Conservation (phyloP, 2,113 vertebrate species). For the Pica pica region DNA sequence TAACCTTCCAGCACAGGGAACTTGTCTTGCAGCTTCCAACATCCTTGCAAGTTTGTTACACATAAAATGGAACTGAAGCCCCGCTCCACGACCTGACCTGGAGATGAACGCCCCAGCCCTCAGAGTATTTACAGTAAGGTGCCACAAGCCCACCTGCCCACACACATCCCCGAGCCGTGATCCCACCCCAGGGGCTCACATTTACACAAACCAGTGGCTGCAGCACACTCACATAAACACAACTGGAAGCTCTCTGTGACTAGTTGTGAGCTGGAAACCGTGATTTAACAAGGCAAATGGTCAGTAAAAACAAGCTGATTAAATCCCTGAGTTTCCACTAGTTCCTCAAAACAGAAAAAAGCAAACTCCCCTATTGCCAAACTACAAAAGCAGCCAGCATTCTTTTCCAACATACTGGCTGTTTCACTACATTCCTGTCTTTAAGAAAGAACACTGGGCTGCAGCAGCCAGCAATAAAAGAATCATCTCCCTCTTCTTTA, state of each 20-base stretch:
- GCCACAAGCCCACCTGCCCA: not conserved
- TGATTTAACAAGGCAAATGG: not conserved
- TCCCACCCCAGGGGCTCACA: accelerated
- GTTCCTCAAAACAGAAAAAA: not conserved
- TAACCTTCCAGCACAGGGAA: not conserved
- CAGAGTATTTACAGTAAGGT: too few species aligned
- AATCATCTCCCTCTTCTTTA: not conserved
- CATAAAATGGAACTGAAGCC: not conserved
- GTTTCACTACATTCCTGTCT: not conserved
- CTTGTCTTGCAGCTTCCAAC: not conserved
- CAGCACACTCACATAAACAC: not conserved
- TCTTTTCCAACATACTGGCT: not conserved
- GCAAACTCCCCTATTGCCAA: not conserved
- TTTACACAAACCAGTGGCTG: not conserved
- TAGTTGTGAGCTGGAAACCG: not conserved
- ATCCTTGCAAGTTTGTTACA: not conserved
- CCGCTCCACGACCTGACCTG: not conserved
- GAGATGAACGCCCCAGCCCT: not conserved
- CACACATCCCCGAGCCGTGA: accelerated
- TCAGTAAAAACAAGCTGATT: not conserved
- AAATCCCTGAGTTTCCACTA: not conserved
- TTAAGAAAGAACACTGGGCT: not conserved
- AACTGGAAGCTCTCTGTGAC: not conserved
- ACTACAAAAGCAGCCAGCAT: not conserved
- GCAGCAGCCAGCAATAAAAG: not conserved